phyloP scores from a whole-genome alignment of 2,113 vertebrate genomes.

The Cathartes aura region DNA sequence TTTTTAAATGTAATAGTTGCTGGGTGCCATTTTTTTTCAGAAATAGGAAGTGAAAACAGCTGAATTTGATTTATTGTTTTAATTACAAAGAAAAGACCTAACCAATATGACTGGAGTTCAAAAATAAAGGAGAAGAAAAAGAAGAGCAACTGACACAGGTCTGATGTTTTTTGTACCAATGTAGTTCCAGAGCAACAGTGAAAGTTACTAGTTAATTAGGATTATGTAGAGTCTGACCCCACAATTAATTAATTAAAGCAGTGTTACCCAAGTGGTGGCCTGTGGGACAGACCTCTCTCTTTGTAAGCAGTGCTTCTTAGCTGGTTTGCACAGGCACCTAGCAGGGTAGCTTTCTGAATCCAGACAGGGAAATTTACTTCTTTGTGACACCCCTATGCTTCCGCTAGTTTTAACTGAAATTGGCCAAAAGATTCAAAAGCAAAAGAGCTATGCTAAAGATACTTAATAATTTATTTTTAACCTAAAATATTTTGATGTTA shows the following conservation, averaged over 20 bases:
- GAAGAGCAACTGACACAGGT: accelerated
- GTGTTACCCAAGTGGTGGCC: neutral
- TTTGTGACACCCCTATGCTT: neutral
- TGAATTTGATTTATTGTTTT: neutral
- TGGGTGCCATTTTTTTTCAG: neutral
- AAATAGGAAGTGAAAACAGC: neutral
- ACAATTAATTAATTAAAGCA: neutral
- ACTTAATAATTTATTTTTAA: neutral
- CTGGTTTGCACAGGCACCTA: neutral
- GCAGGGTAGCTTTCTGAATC: neutral
- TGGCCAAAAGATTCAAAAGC: neutral
- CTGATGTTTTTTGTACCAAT: neutral
- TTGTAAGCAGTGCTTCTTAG: neutral
- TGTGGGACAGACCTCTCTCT: neutral
- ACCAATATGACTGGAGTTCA: neutral
- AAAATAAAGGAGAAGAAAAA: neutral
- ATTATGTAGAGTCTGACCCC: neutral
- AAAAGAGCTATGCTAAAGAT: neutral
- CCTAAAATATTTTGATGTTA: neutral
- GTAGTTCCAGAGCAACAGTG: neutral
- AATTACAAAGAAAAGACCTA: neutral
- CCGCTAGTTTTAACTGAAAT: neutral
- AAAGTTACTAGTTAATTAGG: neutral
- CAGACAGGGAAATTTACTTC: neutral
- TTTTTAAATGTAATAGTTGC: neutral